Evolutionary conservation across 2,888 invertebrate species (phyloP).

Genomic region (Microctonus aethiopoides): DNA sequence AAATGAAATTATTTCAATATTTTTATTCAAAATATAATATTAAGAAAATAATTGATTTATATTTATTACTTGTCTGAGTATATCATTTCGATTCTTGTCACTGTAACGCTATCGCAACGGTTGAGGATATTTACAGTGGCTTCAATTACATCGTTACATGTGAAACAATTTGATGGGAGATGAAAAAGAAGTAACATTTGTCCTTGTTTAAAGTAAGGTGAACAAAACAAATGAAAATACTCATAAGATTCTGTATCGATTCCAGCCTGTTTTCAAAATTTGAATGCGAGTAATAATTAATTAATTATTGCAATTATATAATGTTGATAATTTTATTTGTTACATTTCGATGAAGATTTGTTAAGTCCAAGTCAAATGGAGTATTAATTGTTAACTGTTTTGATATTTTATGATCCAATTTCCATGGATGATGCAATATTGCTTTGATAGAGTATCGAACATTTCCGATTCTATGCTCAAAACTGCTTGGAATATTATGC

Average conservation of each 20-base stretch:
- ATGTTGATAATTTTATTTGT: slow-evolving; percentile 64
- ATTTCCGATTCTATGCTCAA: slow-evolving; percentile 74
- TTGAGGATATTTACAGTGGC: slow-evolving; percentile 74
- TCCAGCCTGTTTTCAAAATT: slow-evolving; percentile 42
- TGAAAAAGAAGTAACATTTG: slow-evolving; percentile 74
- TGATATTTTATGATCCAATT: slow-evolving; percentile 82
- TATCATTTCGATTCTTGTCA: slow-evolving; percentile 36
- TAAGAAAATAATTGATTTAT: background rate
- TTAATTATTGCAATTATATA: background rate
- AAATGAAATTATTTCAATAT: background rate
- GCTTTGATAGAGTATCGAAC: slow-evolving; percentile 84
- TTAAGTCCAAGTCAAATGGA: slow-evolving; percentile 80
- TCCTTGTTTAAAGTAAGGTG: slow-evolving; percentile 76
- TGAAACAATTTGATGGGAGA: slow-evolving; percentile 77
- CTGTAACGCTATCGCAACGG: slow-evolving; percentile 70
- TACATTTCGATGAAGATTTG: slow-evolving; percentile 69
- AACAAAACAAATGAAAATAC: slow-evolving; percentile 68
- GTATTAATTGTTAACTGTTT: slow-evolving; percentile 82
- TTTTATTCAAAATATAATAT: background rate
- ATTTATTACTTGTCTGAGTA: slow-evolving; percentile 38
- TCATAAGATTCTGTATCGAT: slow-evolving; percentile 34
- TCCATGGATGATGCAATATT: slow-evolving; percentile 82
- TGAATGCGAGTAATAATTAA: background rate
- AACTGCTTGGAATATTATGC: slow-evolving; percentile 79
- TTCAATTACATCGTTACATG: slow-evolving; percentile 79